These are phyloP conservation scores for Lasioglossum pauxillum DNA, from an alignment of 2,888 invertebrate species.

Conservation along the genomic window DNA sequence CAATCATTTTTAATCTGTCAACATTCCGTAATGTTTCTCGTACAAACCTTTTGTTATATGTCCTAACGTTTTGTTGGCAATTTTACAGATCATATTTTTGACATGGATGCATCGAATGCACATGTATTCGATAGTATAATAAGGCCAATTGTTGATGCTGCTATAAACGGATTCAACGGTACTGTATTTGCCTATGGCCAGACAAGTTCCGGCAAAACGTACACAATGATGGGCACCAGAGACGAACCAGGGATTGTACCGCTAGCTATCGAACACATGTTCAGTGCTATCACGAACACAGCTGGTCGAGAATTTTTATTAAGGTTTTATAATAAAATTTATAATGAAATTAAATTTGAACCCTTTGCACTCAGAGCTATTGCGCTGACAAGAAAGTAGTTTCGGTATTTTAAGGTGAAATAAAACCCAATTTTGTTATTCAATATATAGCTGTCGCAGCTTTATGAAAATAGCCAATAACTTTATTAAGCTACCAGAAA, in stretches of 20 bases:
- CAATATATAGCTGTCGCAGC: no score
- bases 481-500: no score
- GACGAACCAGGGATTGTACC: constrained; percentile 91
- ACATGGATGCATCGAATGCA: constrained; percentile 86
- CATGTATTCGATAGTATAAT: constrained; percentile 89
- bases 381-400: no score
- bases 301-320: constrained; percentile 91
- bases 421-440: no score
- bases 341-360: no score
- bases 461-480: no score
- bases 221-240: constrained; percentile 92
- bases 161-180: constrained; percentile 92
- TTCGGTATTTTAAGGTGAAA: no score
- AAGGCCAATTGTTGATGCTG: constrained; percentile 89
- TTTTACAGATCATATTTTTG: constrained; percentile 90
- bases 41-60: neutral
- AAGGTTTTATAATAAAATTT: constrained; percentile 84
- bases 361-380: no score
- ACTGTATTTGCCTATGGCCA: constrained; percentile 97
- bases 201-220: constrained; percentile 95
- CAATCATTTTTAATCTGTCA: neutral
- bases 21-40: neutral
- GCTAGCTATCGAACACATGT: constrained; percentile 89
- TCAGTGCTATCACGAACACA: constrained; percentile 87
- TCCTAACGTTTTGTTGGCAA: neutral